Evolutionary conservation across 1,140 invertebrate genomes (phyloP).

Genomic region (Meteorus sp.): DNA sequence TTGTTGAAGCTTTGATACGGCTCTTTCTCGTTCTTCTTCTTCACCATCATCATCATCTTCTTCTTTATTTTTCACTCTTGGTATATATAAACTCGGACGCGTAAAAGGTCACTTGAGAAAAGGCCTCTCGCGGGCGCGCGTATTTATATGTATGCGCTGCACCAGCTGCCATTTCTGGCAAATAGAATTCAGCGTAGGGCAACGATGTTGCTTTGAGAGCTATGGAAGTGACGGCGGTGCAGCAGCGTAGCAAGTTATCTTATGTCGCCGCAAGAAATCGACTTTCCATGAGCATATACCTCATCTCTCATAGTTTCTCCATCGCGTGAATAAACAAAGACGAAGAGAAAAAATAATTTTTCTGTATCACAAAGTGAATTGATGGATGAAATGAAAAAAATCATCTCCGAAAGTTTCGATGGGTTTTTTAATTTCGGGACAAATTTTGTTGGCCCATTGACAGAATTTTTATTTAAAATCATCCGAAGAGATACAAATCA

Average conservation of each 20-base stretch:
- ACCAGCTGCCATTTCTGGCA: constrained; percentile 29
- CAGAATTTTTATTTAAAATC: too few relatives aligned
- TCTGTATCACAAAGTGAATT: neutral
- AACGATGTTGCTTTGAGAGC: constrained; percentile 21
- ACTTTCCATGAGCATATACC: constrained; percentile 22
- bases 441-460: too few relatives aligned
- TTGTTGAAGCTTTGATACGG: constrained; percentile 27
- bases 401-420: neutral
- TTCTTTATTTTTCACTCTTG: constrained; percentile 14
- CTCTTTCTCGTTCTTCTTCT: constrained; percentile 28
- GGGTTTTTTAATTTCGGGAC: too few relatives aligned
- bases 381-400: neutral
- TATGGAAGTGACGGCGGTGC: too few relatives aligned
- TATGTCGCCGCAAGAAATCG: constrained; percentile 23
- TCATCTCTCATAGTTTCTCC: neutral
- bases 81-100: constrained; percentile 29
- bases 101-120: constrained; percentile 31
- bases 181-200: constrained; percentile 26
- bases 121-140: constrained; percentile 23
- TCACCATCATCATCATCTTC: too few relatives aligned
- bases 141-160: constrained; percentile 16
- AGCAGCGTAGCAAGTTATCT: too few relatives aligned
- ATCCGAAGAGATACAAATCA: too few relatives aligned
- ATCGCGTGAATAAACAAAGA: neutral
- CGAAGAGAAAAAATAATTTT: neutral